Percentiles rank a stretch among this genome's conserved stretches.
Evolutionary conservation across 2,888 invertebrate genomes (phyloP).

Genomic region (Euzetes globulus): DNA sequence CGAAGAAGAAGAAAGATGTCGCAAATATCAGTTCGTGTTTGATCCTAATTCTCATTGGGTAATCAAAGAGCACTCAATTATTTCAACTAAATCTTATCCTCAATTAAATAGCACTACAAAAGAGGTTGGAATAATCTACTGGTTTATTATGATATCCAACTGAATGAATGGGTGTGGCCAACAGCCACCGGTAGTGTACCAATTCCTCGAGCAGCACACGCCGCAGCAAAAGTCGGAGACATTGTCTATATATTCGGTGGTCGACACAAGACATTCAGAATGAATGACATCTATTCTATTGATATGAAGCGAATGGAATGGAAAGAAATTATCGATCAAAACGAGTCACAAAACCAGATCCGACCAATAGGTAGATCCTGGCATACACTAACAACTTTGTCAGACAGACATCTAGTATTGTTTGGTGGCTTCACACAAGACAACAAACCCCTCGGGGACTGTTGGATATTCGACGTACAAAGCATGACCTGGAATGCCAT

Average conservation of each 20-base stretch:
- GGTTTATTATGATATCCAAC: slow-evolving; percentile 43
- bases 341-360: slow-evolving; percentile 16
- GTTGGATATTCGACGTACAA: slow-evolving; percentile 45
- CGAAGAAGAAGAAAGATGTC: background rate
- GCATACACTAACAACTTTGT: slow-evolving; percentile 46
- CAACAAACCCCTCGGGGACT: slow-evolving; percentile 44
- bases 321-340: slow-evolving; percentile 42
- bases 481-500: slow-evolving; percentile 45
- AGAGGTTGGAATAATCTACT: slow-evolving; percentile 48
- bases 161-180: slow-evolving; percentile 44
- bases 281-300: slow-evolving; percentile 49
- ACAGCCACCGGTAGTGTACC: slow-evolving; percentile 46
- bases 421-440: slow-evolving; percentile 44
- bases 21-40: slow-evolving; percentile 33
- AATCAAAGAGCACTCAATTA: too few species aligned
- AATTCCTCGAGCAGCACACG: slow-evolving; percentile 50
- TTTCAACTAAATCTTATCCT: too few species aligned
- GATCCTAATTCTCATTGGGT: slow-evolving; percentile 36
- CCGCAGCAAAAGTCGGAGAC: slow-evolving; percentile 45
- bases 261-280: slow-evolving; percentile 45
- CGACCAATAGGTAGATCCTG: slow-evolving; percentile 46
- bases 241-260: slow-evolving; percentile 51
- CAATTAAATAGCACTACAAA: slow-evolving; percentile 31
- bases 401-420: slow-evolving; percentile 44
- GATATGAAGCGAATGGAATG: slow-evolving; percentile 48